Percentiles rank a stretch among this genome's conserved stretches.
These are phyloP conservation scores for Pseudopodoces humilis DNA, from an alignment of 2,113 vertebrate genomes.

Conservation along the genomic window DNA sequence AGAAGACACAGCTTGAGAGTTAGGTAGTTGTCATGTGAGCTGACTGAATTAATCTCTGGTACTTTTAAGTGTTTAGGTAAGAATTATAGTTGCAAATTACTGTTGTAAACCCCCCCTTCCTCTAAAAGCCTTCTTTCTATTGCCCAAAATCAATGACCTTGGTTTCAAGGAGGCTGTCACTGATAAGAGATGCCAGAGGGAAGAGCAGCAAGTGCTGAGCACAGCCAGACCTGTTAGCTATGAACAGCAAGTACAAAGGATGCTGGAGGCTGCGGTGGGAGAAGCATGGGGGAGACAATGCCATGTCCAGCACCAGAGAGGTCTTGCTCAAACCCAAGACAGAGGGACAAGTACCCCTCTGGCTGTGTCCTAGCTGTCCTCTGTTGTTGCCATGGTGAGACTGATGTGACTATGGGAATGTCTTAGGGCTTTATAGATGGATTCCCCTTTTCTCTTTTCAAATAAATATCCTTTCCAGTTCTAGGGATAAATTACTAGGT, in stretches of 20 bases:
- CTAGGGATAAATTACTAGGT: not conserved
- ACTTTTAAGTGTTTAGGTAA: not conserved
- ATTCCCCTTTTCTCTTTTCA: not conserved
- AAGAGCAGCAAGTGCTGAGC: not conserved
- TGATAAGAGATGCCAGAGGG: not conserved
- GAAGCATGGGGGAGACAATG: not conserved
- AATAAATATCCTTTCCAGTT: not conserved
- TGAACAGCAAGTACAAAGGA: not conserved
- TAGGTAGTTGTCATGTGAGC: not conserved
- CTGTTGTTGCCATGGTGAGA: not conserved
- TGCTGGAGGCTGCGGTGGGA: accelerated
- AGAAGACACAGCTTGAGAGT: not conserved
- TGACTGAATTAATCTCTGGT: not conserved
- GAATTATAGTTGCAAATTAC: not conserved
- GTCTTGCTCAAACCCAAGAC: not conserved
- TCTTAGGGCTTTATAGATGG: not conserved
- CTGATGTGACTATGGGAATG: not conserved
- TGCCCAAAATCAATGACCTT: not conserved
- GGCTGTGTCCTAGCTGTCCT: not conserved
- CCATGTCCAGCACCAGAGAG: not conserved
- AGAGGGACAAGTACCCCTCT: not conserved
- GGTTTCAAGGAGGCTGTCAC: not conserved
- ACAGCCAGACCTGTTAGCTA: not conserved
- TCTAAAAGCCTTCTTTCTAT: not conserved
- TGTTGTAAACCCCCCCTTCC: not conserved